These are phyloP conservation scores for Mormyrops attenuatus DNA, from an alignment of 2,797 vertebrate species.

Conservation along the genomic window DNA sequence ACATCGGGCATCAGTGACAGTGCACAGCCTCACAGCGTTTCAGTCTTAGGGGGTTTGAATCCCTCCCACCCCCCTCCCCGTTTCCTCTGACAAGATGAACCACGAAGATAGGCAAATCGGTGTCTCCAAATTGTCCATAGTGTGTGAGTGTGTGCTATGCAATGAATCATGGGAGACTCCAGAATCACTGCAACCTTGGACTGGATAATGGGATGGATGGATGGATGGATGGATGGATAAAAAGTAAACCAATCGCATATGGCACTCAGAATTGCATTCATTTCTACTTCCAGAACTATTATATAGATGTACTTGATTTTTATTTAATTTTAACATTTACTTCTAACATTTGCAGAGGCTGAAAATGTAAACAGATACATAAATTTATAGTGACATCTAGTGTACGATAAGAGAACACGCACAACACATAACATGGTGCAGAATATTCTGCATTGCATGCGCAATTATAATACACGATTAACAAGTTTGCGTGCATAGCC, in stretches of 20 bases:
- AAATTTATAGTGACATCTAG: conserved; percentile 20
- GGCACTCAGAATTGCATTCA: background rate
- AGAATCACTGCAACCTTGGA: background rate
- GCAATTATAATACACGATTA: background rate
- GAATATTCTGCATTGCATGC: background rate
- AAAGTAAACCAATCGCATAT: background rate
- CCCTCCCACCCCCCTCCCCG: background rate
- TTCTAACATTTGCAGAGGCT: background rate
- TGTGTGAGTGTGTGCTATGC: conserved; percentile 10
- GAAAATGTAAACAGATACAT: background rate
- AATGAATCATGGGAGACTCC: background rate
- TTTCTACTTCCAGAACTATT: background rate
- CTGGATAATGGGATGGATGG: background rate
- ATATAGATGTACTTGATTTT: background rate
- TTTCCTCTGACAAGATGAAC: background rate
- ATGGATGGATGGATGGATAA: background rate
- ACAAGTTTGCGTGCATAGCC: background rate
- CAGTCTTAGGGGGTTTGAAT: background rate
- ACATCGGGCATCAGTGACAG: background rate
- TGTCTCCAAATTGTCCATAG: background rate
- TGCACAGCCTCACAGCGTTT: background rate
- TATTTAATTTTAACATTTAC: background rate
- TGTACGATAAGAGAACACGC: background rate
- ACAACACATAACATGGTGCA: background rate
- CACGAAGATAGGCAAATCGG: background rate